These are phyloP conservation scores for human (Homo sapiens) DNA, from an alignment of 2,113 vertebrate species.

Conservation along the genomic window GRCh38 chr17:54939001-54939500, in stretches of 20 bases:
- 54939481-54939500: neutral
- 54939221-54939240: no score
- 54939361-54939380: neutral
- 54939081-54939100: neutral
- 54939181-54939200: no score
- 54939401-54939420: neutral
- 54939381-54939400: neutral
- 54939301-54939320: no score
- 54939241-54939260: no score
- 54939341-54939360: neutral
- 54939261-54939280: no score
- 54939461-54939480: neutral
- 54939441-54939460: neutral
- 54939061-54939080: constrained; percentile 1
- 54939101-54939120: no score
- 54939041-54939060: neutral
- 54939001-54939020: constrained; percentile 68
- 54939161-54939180: no score
- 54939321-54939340: neutral
- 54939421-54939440: neutral
- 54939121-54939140: no score
- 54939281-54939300: no score
- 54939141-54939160: no score
- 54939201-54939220: no score
- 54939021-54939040: constrained; percentile 81